Percentiles rank a stretch among this genome's conserved stretches.
phyloP scores from a whole-genome alignment of 2,888 invertebrate genomes.

The Thereva nobilitata region DNA sequence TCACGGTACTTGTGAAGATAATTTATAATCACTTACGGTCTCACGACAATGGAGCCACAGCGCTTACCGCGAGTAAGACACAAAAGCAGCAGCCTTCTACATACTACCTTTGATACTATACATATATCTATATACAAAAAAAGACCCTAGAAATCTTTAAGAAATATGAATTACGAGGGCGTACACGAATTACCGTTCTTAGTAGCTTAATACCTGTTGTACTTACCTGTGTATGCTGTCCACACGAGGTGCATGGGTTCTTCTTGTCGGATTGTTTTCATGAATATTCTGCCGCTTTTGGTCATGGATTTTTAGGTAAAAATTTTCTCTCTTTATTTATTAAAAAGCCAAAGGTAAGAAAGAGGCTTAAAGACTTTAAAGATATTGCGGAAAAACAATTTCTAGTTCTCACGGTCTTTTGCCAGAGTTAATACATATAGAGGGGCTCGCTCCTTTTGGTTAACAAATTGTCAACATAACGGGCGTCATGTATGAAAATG shows the following conservation, averaged over 20 bases:
- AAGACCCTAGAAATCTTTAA: too few relatives aligned
- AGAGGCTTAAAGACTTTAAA: too few relatives aligned
- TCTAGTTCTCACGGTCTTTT: conserved; percentile 21
- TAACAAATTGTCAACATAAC: conserved; percentile 24
- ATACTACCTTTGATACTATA: too few relatives aligned
- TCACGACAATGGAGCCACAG: conserved; percentile 11
- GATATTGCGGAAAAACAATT: conserved; percentile 9
- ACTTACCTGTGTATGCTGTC: not conserved
- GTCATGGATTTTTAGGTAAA: not conserved
- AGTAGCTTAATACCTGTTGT: not conserved
- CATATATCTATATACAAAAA: too few relatives aligned
- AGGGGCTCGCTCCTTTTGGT: not conserved
- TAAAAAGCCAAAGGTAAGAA: too few relatives aligned
- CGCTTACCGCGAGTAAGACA: conserved; percentile 1
- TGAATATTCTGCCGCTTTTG: conserved; percentile 8
- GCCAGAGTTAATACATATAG: conserved; percentile 9
- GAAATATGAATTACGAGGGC: conserved; percentile 32
- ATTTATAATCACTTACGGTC: conserved; percentile 21
- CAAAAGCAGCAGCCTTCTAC: not conserved
- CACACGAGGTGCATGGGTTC: too few relatives aligned
- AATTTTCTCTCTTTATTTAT: too few relatives aligned
- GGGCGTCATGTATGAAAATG: conserved; percentile 19
- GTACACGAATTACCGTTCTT: conserved; percentile 23
- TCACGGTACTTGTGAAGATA: conserved; percentile 14
- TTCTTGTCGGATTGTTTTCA: conserved; percentile 5